These are phyloP conservation scores for Podarcis muralis DNA, from an alignment of 2,113 vertebrate genomes.

Conservation along the genomic window DNA sequence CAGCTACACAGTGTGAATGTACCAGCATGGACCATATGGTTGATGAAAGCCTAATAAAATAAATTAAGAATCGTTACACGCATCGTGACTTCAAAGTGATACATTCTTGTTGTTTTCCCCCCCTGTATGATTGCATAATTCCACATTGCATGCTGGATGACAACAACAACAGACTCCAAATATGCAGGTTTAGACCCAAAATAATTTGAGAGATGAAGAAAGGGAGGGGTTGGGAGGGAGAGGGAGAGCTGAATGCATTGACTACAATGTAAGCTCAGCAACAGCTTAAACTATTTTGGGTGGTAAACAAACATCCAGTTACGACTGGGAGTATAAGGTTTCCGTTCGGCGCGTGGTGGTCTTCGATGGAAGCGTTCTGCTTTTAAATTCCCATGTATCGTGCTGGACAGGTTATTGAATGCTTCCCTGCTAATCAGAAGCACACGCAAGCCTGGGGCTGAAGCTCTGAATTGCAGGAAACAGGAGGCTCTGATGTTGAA, in stretches of 20 bases:
- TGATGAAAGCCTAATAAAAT: constrained; percentile 55
- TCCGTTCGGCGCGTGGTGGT: neutral
- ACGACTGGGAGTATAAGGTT: neutral
- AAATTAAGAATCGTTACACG: constrained; percentile 45
- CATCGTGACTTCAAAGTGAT: constrained; percentile 46
- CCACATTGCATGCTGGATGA: constrained; percentile 5
- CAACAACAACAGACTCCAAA: neutral
- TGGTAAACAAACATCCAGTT: constrained; percentile 24
- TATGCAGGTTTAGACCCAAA: constrained; percentile 20
- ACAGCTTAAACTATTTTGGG: neutral
- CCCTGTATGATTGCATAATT: constrained; percentile 36
- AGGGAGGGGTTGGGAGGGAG: neutral
- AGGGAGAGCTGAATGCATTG: neutral
- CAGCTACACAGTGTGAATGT: constrained; percentile 38
- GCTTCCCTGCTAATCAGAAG: constrained; percentile 13
- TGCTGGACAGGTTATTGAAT: neutral
- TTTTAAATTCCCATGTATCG: constrained; percentile 32
- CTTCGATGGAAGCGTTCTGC: constrained; percentile 18
- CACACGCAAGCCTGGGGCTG: neutral
- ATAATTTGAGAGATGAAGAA: neutral
- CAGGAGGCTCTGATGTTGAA: constrained; percentile 12
- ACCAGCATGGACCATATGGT: constrained; percentile 47
- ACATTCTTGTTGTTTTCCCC: constrained; percentile 2
- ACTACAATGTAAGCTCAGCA: neutral
- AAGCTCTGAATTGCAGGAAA: neutral